phyloP scores from a whole-genome alignment of 2,113 vertebrate species.

The Scatophagus argus region DNA sequence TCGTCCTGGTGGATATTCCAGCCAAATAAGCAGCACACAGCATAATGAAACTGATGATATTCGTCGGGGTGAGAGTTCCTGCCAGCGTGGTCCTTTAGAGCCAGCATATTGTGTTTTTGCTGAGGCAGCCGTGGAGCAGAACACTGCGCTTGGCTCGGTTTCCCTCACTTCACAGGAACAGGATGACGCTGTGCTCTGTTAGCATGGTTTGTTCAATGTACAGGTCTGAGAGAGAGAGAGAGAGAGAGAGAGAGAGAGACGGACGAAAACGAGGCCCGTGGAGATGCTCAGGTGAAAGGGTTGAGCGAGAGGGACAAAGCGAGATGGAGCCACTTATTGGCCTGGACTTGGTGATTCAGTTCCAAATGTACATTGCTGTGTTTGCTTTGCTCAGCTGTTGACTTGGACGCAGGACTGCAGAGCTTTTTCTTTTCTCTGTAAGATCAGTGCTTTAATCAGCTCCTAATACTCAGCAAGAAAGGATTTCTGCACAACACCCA shows the following conservation, averaged over 20 bases:
- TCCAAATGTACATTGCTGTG: slow-evolving; percentile 40
- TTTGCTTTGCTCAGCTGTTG: slow-evolving; percentile 63
- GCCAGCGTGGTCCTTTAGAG: slow-evolving; percentile 53
- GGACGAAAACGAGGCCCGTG: too few relatives aligned
- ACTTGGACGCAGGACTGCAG: slow-evolving; percentile 46
- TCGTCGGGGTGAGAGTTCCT: slow-evolving; percentile 60
- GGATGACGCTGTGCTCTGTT: slow-evolving; percentile 53
- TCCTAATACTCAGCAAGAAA: not conserved
- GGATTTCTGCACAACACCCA: not conserved
- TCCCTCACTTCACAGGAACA: slow-evolving; percentile 69
- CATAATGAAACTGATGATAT: slow-evolving; percentile 59
- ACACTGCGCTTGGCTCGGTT: slow-evolving; percentile 67
- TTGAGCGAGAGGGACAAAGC: slow-evolving; percentile 9
- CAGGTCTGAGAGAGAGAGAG: too few relatives aligned
- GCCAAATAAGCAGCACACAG: slow-evolving; percentile 42
- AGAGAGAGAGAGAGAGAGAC: too few relatives aligned
- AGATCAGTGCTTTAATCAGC: slow-evolving; percentile 38
- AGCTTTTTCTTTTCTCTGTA: slow-evolving; percentile 20
- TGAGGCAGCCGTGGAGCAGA: slow-evolving; percentile 75
- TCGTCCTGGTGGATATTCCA: slow-evolving; percentile 16
- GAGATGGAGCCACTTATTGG: slow-evolving; percentile 37
- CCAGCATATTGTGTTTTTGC: slow-evolving; percentile 81
- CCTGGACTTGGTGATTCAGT: not conserved
- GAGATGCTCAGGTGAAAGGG: slow-evolving; percentile 4
- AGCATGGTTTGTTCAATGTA: slow-evolving; percentile 26